phyloP scores from a whole-genome alignment of 2,797 vertebrate species.

The Mustela erminea region DNA sequence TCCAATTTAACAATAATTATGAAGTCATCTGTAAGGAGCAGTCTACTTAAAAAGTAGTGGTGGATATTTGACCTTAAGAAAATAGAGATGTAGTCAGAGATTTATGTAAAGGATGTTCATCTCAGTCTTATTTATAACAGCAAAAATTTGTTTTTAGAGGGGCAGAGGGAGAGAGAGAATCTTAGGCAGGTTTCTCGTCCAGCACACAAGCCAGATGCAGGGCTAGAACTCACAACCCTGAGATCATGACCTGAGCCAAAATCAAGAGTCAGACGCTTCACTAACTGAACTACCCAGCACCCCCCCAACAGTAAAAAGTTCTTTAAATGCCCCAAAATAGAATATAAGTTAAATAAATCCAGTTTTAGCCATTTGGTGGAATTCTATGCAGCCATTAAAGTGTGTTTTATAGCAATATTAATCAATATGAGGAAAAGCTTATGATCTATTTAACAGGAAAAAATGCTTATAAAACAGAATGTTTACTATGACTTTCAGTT shows the following conservation, averaged over 20 bases:
- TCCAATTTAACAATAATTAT: conserved; percentile 53
- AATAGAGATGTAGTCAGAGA: background rate
- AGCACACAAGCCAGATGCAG: background rate
- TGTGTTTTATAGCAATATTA: conserved; percentile 30
- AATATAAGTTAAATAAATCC: conserved; percentile 9
- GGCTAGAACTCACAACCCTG: background rate
- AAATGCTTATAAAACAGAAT: conserved; percentile 16
- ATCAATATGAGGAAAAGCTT: conserved; percentile 50
- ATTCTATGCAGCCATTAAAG: conserved; percentile 41
- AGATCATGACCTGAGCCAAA: background rate
- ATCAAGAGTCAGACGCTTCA: background rate
- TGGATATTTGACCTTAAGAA: conserved; percentile 26
- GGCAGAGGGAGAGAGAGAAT: background rate
- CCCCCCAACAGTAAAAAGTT: background rate
- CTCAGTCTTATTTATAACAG: conserved; percentile 55
- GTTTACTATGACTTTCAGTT: background rate
- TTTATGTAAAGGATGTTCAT: conserved; percentile 39
- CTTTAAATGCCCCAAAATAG: background rate
- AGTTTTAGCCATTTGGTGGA: background rate
- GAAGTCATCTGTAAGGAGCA: background rate
- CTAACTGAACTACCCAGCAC: background rate
- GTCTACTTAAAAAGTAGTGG: conserved; percentile 37
- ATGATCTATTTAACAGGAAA: conserved; percentile 15
- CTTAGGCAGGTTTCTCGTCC: background rate
- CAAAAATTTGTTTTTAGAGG: background rate